Base-by-base conservation (phyloP, 2,797 vertebrate genomes). In the Eupleurogrammus muticus region DNA sequence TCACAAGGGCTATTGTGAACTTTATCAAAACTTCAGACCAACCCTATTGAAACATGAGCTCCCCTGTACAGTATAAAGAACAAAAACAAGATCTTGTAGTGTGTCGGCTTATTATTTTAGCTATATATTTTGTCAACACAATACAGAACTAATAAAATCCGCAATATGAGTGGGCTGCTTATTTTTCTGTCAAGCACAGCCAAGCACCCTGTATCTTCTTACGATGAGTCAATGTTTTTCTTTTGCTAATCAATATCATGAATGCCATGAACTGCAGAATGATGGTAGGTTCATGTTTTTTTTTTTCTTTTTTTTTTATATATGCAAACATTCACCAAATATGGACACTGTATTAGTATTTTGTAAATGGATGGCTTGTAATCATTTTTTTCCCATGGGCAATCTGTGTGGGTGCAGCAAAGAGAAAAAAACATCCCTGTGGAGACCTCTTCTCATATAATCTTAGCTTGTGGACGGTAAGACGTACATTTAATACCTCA, bases 371-470 rank as follows among this genome's bases (percentile, higher is more conserved):
- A 62, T 74, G 55, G 14, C 50, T 21, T 56, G 51, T 49, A 47
- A 21, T 28, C n/a, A 47, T 70, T 14, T 46, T 71, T 72, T 73
- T 69, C 24, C 51, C 32, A 68, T 74, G n/a, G 49, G 58, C 21
- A 66, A 21, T 64, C 36, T 62, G n/a, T 66, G 51, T 52, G 66
- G 54, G 48, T 49, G 59, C 1, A 5, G 42, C 12, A 47, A 40
- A 8, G 59, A 32, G 28, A 24, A 63, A 69, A 44, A 59, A 46
- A 65, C 17, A 58, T 57, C 5, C 47, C 42, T 16, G 10, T 9
- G n/a, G 63, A 53, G 38, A 55, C 11, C 49, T 58, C 67, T 79
- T 73, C 60, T 69, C 28, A n/a, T 71, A 36, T 50, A 64, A 68
- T 80, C 23, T 49, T 23, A 55, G 13, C 23, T 52, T 48, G 50